Conservation (phyloP, 1,140 invertebrate genomes). For the Pseudomyrmex sp. region DNA sequence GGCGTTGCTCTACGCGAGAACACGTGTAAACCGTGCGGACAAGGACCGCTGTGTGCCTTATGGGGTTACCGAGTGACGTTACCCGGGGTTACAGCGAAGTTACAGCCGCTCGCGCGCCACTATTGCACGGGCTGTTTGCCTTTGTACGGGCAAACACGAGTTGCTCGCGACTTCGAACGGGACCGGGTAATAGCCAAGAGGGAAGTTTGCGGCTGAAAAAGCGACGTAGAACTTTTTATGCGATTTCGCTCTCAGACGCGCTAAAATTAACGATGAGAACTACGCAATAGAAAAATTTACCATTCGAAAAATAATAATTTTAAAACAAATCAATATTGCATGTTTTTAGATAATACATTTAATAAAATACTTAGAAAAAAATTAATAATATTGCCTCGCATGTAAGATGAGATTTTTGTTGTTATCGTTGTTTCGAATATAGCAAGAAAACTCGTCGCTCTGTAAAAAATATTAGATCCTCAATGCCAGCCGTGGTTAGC, state of each 20-base stretch:
- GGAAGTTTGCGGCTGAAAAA: conserved; percentile 29
- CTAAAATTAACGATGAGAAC: conserved; percentile 4
- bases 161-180: conserved; percentile 28
- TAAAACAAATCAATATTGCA: neutral
- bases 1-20: conserved; percentile 50
- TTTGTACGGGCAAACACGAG: conserved; percentile 40
- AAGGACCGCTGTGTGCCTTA: conserved; percentile 46
- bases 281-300: neutral
- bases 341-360: neutral
- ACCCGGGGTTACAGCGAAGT: conserved; percentile 55
- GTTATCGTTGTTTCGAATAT: neutral
- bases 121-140: conserved; percentile 52
- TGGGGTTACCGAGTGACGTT: conserved; percentile 51
- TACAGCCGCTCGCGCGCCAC: conserved; percentile 48
- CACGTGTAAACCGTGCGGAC: conserved; percentile 36
- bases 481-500: neutral
- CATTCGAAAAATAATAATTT: neutral
- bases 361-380: neutral
- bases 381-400: neutral
- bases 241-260: neutral
- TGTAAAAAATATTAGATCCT: neutral
- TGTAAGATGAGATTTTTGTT: neutral
- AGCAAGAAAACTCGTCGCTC: neutral
- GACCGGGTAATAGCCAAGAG: conserved; percentile 1
- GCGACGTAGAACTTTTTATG: neutral